Evolutionary conservation across 2,797 vertebrate genomes (phyloP).

Genomic region (Cygnus olor): DNA sequence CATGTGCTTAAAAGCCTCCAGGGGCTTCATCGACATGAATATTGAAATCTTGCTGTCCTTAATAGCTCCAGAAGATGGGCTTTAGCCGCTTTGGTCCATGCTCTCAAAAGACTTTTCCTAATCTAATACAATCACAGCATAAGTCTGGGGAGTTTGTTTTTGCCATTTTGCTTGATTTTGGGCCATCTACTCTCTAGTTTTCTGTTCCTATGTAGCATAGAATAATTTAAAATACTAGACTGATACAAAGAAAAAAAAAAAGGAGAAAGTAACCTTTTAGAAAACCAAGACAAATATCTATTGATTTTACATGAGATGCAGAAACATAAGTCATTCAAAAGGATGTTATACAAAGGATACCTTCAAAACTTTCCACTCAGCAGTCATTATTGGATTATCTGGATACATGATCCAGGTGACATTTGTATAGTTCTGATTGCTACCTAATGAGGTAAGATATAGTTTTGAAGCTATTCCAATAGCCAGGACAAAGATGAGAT

Average conservation of each 20-base stretch:
- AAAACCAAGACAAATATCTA: not conserved
- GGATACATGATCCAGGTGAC: not conserved
- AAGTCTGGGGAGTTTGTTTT: not conserved
- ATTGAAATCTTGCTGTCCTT: not conserved
- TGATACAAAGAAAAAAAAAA: not conserved
- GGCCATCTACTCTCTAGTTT: not conserved
- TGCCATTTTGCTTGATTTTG: not conserved
- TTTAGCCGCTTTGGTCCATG: not conserved
- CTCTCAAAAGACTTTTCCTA: not conserved
- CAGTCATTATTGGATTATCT: not conserved
- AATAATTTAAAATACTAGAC: not conserved
- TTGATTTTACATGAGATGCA: not conserved
- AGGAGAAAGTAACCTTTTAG: not conserved
- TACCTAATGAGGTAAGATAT: not conserved
- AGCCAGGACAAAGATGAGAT: not conserved
- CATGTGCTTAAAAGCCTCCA: not conserved
- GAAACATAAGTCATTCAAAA: not conserved
- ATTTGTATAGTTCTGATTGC: not conserved
- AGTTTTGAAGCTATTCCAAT: not conserved
- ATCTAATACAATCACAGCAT: not conserved
- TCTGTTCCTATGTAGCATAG: not conserved
- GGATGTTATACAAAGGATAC: not conserved
- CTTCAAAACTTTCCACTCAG: not conserved
- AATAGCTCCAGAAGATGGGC: not conserved
- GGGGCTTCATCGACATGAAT: not conserved